Conservation (phyloP, 2,888 invertebrate species). For the Apodemia duryi region DNA sequence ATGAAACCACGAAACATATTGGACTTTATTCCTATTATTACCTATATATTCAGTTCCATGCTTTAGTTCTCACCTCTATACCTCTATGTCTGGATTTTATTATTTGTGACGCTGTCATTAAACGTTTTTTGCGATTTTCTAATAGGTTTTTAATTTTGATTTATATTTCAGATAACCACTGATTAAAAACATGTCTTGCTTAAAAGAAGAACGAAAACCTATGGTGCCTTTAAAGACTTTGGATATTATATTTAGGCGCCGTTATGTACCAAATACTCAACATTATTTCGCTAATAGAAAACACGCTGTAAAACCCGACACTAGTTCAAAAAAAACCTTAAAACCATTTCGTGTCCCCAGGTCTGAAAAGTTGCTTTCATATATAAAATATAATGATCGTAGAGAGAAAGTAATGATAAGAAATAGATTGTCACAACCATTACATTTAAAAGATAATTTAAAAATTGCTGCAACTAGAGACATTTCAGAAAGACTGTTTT, state of each 20-base stretch:
- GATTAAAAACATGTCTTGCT: constrained; percentile 46
- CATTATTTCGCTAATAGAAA: constrained; percentile 66
- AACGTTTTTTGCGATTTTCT: background rate
- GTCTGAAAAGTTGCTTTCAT: constrained; percentile 65
- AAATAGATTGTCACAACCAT: constrained; percentile 49
- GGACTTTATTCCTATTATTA: no score
- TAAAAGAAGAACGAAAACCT: constrained; percentile 56
- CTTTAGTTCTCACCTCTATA: background rate
- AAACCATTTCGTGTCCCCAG: constrained; percentile 59
- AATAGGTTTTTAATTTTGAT: background rate
- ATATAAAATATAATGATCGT: constrained; percentile 67
- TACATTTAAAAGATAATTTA: constrained; percentile 62
- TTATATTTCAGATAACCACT: background rate
- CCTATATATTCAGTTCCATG: no score
- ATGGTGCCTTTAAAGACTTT: constrained; percentile 66
- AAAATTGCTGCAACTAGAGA: constrained; percentile 68
- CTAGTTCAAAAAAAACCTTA: constrained; percentile 38
- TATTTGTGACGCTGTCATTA: background rate
- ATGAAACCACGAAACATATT: no score
- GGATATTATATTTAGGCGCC: constrained; percentile 67
- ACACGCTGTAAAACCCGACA: constrained; percentile 45
- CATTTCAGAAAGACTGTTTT: constrained; percentile 77
- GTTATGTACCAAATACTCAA: constrained; percentile 67
- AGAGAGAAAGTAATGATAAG: constrained; percentile 51
- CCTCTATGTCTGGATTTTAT: background rate